Evolutionary conservation across 2,888 invertebrate species (phyloP), one percentile per base, ranked within the genome.

Genomic region (Pemphredon lugubris): DNA sequence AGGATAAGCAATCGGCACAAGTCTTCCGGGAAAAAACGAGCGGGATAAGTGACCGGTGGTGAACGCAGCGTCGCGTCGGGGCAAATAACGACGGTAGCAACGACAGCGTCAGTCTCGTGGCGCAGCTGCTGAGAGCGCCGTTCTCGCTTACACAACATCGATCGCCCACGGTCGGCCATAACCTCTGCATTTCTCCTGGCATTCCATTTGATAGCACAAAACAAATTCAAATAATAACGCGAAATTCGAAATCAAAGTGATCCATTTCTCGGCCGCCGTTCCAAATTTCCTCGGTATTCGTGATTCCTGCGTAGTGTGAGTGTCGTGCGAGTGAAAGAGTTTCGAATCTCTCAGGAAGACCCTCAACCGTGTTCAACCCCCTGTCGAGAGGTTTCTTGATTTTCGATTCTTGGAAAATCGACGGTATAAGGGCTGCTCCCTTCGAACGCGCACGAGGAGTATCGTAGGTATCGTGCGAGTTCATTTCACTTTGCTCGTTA

Each of bases 111-210:
- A 64, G 73, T 63, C 51, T 64, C 68, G 67, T 63, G 68, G 76
- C 73, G 81, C 80, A 78, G 68, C 65, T 81, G 80, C 73, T 51
- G 47, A 45, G 59, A 73, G 72, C 73, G 75, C 63, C 66, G 66
- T 73, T 73, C 67, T 63, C 67, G 47, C 57, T 73, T 64, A 53
- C 65, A 60, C 60, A 71, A 47, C 73, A 81, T 79, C 72, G 79
- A 81, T 81, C 80, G 80, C 58, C 16, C 66, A 55, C 61, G 20
- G 65, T 63, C 64, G 66, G 60, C 76, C 74, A 76, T 81, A 81
- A 81, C 80, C 80, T 81, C 72, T 67, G 79, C 67, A 40, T 59
- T 68, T 76, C 61, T 23, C 7, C 30, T 57, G 32, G 42, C 34
- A 42, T 32, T 32, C 37, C 32, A n/a, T n/a, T 40, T 51, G 26